Percentiles rank a stretch among this genome's conserved stretches.
phyloP scores from a whole-genome alignment of 2,888 invertebrate genomes.

The Cotesia congregata region DNA sequence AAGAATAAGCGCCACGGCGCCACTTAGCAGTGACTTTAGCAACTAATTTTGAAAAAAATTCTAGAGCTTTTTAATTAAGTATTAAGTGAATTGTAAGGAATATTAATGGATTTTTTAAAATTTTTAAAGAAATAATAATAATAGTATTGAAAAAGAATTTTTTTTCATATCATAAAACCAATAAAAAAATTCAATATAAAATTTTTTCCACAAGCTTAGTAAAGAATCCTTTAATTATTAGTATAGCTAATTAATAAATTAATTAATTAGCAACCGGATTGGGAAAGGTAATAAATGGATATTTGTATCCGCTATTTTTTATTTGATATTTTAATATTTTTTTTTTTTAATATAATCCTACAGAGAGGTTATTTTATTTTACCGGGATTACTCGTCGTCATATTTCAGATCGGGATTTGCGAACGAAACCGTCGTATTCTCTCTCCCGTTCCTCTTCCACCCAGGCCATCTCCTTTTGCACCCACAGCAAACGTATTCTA shows the following conservation, averaged over 20 bases:
- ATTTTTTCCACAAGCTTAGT: no score
- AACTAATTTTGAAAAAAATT: no score
- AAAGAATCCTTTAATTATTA: background rate
- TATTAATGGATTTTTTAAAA: no score
- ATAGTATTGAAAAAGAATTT: no score
- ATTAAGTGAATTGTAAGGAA: no score
- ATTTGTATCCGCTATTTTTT: background rate
- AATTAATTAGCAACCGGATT: background rate
- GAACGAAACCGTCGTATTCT: slow-evolving; percentile 51
- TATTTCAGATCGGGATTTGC: slow-evolving; percentile 68
- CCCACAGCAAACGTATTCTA: background rate
- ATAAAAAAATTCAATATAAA: no score
- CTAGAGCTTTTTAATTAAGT: no score
- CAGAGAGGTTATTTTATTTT: slow-evolving; percentile 38
- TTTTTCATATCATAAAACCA: no score
- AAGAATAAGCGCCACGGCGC: no score
- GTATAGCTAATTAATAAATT: slow-evolving; percentile 8
- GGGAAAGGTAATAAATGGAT: slow-evolving; percentile 1
- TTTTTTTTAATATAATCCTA: slow-evolving; percentile 8
- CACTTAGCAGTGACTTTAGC: no score
- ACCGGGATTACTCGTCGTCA: slow-evolving; percentile 61
- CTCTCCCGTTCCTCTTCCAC: slow-evolving; percentile 31
- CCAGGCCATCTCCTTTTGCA: background rate
- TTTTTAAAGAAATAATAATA: no score
- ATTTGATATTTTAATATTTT: background rate